Evolutionary conservation across 1,140 invertebrate genomes (phyloP), one percentile per base, ranked within the genome.

Genomic region (Ctenoplectra terminalis): DNA sequence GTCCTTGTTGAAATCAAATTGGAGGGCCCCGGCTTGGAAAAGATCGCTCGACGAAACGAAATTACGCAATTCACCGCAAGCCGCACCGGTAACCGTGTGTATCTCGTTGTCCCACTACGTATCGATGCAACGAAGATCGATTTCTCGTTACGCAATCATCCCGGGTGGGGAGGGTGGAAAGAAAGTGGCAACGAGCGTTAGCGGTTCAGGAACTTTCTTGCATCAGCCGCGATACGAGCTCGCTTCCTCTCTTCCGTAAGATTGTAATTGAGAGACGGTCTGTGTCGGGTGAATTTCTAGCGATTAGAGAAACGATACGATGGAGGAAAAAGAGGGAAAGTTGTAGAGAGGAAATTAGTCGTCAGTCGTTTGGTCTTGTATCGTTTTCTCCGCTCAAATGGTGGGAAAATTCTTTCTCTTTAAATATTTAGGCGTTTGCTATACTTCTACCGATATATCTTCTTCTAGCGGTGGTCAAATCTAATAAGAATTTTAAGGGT

Each of bases 41-140:
- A 60, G 29, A 71, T 75, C 67, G 54, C 52, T 70, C 67, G 60
- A 69, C 48, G 63, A 66, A 56, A 54, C 29, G 64, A 46, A 85
- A 67, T 86, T 78, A 61, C 79, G 67, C 73, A 82, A 86, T 82
- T 26, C 46, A 50, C 58, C 50, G 74, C 54, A 78, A 78, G 43
- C 70, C 82, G 84, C 66, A 71, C 48, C 73, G 52, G 60, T 20
- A 29, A 20, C 5, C 31, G 48, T 56, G 48, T 40, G 67, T 58
- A 48, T 81, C 13, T 37, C 70, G 46, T 52, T 46, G 64, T 60
- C 50, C 77, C 43, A 63, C 58, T 69, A 13, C 63, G 82, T 81
- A 70, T 79, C 72, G 72, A 80, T 64, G 60, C 75, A 83, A 58
- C 81, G 77, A 77, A 76, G 86, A 87, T 87, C 82, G 80, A 87